Evolutionary conservation across 2,888 invertebrate genomes (phyloP).

Genomic region (Oscheius myriophilus): DNA sequence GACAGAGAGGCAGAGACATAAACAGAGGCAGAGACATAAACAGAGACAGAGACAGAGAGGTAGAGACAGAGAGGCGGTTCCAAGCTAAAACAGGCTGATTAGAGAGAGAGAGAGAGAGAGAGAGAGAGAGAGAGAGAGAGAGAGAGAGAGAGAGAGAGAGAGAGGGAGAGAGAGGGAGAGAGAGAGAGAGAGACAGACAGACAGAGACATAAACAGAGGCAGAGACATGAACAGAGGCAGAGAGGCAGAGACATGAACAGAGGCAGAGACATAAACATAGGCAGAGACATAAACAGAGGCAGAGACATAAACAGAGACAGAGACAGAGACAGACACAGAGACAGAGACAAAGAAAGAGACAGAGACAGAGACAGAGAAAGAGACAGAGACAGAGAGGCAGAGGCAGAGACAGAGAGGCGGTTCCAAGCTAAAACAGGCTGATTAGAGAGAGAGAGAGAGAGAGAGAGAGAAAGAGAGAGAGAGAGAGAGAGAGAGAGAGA

Average conservation of each 20-base stretch:
- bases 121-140: background rate
- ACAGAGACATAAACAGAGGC: background rate
- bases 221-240: background rate
- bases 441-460: no score
- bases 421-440: no score
- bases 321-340: no score
- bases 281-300: background rate
- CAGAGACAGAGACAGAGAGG: no score
- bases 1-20: no score
- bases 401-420: no score
- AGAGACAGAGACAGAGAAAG: background rate
- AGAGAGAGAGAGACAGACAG: conserved; percentile 1
- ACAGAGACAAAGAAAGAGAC: background rate
- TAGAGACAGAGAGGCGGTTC: no score
- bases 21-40: no score
- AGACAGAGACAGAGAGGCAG: background rate
- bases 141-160: background rate
- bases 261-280: background rate
- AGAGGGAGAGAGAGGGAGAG: background rate
- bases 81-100: no score
- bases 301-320: background rate
- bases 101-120: conserved; percentile 3
- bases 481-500: background rate
- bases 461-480: no score
- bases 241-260: background rate